These are phyloP conservation scores for Pyrgilauda ruficollis DNA, from an alignment of 2,113 vertebrate genomes.

Conservation along the genomic window DNA sequence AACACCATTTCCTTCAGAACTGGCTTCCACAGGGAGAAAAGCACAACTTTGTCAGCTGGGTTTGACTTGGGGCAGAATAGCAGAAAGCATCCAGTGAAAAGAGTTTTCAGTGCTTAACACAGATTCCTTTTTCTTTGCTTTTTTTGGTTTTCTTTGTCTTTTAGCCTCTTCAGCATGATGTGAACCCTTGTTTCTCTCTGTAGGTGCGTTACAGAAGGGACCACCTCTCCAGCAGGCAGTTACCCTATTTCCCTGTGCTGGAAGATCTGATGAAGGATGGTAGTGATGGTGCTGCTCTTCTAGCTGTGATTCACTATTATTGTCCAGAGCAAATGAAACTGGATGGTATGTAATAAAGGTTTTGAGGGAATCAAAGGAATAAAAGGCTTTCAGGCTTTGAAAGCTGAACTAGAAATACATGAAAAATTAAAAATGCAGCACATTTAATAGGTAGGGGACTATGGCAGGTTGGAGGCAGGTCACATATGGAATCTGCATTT, in stretches of 20 bases:
- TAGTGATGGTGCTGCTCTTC: constrained; percentile 85
- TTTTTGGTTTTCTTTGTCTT: background rate
- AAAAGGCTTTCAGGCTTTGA: background rate
- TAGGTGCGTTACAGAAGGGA: constrained; percentile 95
- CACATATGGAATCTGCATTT: background rate
- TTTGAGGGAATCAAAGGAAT: background rate
- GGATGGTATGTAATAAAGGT: constrained; percentile 78
- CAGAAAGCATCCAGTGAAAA: background rate
- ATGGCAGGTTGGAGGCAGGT: background rate
- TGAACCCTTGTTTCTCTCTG: background rate
- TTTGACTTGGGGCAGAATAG: background rate
- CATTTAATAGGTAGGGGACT: background rate
- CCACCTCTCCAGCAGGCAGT: constrained; percentile 82
- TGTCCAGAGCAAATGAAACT: constrained; percentile 92
- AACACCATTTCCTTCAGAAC: background rate
- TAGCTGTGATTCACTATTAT: constrained; percentile 91
- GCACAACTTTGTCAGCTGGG: background rate
- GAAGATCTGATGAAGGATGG: constrained; percentile 90
- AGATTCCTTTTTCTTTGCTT: background rate
- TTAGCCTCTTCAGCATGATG: background rate
- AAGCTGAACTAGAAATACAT: background rate
- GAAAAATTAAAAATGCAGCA: background rate
- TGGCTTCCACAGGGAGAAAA: background rate
- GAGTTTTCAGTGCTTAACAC: background rate
- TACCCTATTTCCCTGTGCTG: constrained; percentile 87